phyloP scores from a whole-genome alignment of 2,888 invertebrate species.

The Onchidella celtica region DNA sequence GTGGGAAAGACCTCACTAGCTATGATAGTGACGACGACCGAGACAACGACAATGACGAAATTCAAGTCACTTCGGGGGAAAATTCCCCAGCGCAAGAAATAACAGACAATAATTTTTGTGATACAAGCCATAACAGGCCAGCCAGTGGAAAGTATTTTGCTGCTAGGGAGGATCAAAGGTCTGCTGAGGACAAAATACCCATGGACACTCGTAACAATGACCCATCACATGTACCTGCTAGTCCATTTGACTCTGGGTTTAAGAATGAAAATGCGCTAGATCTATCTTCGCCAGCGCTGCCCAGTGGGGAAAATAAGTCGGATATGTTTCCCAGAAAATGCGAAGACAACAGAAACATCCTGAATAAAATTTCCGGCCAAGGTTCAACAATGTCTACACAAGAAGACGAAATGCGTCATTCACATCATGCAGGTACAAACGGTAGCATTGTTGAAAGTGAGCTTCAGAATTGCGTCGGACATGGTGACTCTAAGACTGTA shows the following conservation, averaged over 20 bases:
- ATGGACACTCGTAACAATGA: background rate
- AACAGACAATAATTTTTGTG: background rate
- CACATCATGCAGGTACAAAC: background rate
- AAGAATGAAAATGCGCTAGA: conserved; percentile 22
- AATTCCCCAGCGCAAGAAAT: conserved; percentile 18
- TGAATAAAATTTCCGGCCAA: background rate
- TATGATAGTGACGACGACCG: background rate
- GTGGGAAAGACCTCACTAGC: background rate
- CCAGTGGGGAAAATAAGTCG: background rate
- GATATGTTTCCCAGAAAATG: no score
- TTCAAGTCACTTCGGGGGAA: conserved; percentile 40
- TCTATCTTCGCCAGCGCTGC: conserved; percentile 18
- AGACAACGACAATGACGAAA: conserved; percentile 40
- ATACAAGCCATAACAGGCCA: background rate
- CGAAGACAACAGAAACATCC: background rate
- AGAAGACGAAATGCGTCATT: background rate
- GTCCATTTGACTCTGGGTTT: background rate
- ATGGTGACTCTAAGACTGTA: background rate
- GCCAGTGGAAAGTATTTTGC: no score
- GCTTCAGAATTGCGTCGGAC: background rate
- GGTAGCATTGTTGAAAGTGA: background rate
- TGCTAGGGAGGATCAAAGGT: no score
- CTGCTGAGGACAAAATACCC: background rate
- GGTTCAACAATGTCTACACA: background rate
- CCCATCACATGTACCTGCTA: background rate